These are phyloP conservation scores for Lymantria dispar DNA, from an alignment of 2,888 invertebrate species.

Conservation along the genomic window DNA sequence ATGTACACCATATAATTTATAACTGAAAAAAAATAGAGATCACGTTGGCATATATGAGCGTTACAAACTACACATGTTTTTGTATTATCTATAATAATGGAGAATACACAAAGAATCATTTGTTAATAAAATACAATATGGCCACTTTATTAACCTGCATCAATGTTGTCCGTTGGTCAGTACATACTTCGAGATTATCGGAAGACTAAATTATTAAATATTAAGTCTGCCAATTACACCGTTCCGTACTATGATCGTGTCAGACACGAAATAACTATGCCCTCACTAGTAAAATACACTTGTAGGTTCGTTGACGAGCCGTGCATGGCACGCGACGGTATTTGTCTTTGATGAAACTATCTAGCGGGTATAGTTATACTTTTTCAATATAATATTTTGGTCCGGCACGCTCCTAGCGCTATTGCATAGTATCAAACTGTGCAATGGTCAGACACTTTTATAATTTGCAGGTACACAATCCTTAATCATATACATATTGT, in stretches of 20 bases:
- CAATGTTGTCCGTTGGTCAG: constrained; percentile 21
- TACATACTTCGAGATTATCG: constrained; percentile 32
- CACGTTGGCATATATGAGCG: constrained; percentile 14
- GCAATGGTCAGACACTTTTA: constrained; percentile 8
- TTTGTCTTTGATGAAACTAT: no score
- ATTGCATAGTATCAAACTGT: background rate
- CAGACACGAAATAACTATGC: no score
- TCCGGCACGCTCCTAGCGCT: no score
- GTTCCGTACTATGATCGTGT: no score
- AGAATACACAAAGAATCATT: constrained; percentile 15
- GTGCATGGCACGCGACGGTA: no score
- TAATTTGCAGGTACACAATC: constrained; percentile 31
- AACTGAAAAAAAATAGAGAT: constrained; percentile 21
- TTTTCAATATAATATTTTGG: no score
- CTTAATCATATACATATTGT: constrained; percentile 18
- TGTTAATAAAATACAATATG: constrained; percentile 10
- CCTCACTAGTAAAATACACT: no score
- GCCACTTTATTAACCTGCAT: constrained; percentile 33
- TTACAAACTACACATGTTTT: constrained; percentile 8
- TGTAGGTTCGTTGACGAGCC: no score
- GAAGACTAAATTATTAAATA: constrained; percentile 37
- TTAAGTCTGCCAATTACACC: background rate
- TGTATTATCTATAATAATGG: constrained; percentile 13
- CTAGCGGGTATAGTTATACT: no score
- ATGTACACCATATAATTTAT: constrained; percentile 2